Evolutionary conservation across 2,888 invertebrate species (phyloP).

Genomic region (Cephus sareptanus): DNA sequence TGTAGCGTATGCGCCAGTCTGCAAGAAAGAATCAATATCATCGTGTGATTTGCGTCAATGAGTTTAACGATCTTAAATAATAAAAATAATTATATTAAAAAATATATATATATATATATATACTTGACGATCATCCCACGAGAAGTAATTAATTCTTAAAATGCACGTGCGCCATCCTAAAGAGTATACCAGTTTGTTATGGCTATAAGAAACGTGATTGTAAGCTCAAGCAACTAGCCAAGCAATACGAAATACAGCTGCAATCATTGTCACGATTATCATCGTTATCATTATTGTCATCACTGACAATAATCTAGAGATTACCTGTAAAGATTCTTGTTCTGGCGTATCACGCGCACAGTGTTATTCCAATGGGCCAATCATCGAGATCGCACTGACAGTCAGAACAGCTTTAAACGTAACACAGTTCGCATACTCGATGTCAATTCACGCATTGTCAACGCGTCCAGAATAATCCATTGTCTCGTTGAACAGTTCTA

Average conservation of each 20-base stretch:
- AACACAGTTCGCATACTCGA: too few relatives aligned
- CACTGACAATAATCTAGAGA: not conserved
- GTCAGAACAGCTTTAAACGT: too few relatives aligned
- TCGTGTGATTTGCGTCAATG: not conserved
- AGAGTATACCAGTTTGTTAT: not conserved
- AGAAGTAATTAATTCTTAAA: not conserved
- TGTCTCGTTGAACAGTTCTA: not conserved
- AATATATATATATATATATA: not conserved
- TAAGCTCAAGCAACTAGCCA: not conserved
- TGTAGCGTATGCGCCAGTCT: not conserved
- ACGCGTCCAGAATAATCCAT: not conserved
- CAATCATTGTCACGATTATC: not conserved
- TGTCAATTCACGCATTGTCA: not conserved
- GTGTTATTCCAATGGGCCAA: conserved; percentile 18
- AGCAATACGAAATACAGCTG: not conserved
- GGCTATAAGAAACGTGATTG: not conserved
- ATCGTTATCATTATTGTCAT: not conserved
- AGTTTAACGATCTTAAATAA: not conserved
- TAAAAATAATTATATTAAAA: not conserved
- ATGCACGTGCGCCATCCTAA: not conserved
- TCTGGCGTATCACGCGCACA: not conserved
- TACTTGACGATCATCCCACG: not conserved
- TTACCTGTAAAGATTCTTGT: not conserved
- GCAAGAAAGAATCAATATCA: not conserved
- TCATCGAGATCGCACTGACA: not conserved